Base-by-base conservation (phyloP, 1,140 invertebrate species). In the Drosophila ficusphila region DNA sequence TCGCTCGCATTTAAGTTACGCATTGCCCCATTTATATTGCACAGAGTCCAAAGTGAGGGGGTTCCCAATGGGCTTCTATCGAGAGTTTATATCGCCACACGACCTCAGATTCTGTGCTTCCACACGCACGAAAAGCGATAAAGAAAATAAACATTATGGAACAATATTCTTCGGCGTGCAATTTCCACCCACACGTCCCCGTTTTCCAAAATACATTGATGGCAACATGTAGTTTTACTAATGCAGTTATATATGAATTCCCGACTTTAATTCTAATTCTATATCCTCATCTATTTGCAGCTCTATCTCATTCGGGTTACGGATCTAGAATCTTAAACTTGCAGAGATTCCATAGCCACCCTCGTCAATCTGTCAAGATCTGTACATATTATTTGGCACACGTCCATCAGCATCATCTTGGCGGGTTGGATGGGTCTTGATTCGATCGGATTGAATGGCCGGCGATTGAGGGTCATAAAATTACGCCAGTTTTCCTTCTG, bases 351-450 rank as follows among this genome's bases (percentile, higher is more conserved):
- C 11, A 46, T 31, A 39, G 34, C 38, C 6, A 39, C 16, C 27
- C 34, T 19, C 42, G 12, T 48, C 44, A 64, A 64, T 51, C 62
- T 38, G 44, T 42, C 64, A 65, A 67, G 58, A 68, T 54, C 19
- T 62, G 21, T n/a, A n/a, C n/a, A n/a, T n/a, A n/a, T n/a, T n/a
- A n/a, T 16, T 44, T 60, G 64, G 60, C 64, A 65, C 21, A 18
- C 36, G 52, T 68, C 60, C 44, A 51, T 52, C 64, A 51, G 54
- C 44, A 56, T 51, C 27, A 39, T 16, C 53, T 21, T 4, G 11
- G 34, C 2, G n/a, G n/a, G n/a, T n/a, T n/a, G n/a, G n/a, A n/a
- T n/a, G n/a, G n/a, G 3, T 36, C 29, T 21, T 9, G 38, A 41
- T 41, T 19, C 9, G 1, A 18, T 57, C 27, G 33, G 33, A 8